phyloP scores from a whole-genome alignment of 92 coral and sea anemone species.

The Heliopora coerulea region DNA sequence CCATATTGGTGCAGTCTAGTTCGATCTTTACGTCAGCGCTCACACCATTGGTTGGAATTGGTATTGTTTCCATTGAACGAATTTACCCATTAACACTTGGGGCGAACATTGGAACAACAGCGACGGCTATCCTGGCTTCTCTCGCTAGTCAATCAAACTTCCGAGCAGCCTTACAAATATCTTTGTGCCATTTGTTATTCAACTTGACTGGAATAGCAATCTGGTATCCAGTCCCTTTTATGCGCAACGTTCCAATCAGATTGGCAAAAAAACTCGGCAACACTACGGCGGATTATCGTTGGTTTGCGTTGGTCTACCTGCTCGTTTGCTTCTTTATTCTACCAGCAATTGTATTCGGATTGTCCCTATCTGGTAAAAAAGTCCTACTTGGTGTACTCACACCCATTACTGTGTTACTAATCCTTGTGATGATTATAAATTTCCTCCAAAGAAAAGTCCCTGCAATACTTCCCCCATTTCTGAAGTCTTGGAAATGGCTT shows the following conservation, averaged over 20 bases:
- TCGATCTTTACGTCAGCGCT: conserved; percentile 98
- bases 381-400: conserved; percentile 84
- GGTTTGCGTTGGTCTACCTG: conserved; percentile 96
- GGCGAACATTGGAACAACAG: conserved; percentile 98
- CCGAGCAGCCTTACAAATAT: conserved; percentile 82
- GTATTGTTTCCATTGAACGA: conserved; percentile 84
- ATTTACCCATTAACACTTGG: conserved; percentile 95
- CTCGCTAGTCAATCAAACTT: conserved; percentile 71
- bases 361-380: conserved; percentile 92
- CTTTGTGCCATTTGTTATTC: conserved; percentile 93
- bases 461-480: conserved; percentile 58
- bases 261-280: conserved; percentile 95
- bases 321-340: conserved; percentile 86
- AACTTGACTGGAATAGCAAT: conserved; percentile 85
- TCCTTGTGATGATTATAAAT: conserved; percentile 66
- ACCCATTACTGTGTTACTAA: conserved; percentile 64
- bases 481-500: conserved; percentile 94
- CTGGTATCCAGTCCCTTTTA: conserved; percentile 90
- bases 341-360: conserved; percentile 85
- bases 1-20: conserved; percentile 95
- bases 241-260: conserved; percentile 89
- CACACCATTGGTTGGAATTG: conserved; percentile 96
- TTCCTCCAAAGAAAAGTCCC: conserved; percentile 80
- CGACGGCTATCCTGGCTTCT: conserved; percentile 94
- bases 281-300: conserved; percentile 88